phyloP scores from a whole-genome alignment of 2,113 vertebrate genomes.

The Rafetus swinhoei region DNA sequence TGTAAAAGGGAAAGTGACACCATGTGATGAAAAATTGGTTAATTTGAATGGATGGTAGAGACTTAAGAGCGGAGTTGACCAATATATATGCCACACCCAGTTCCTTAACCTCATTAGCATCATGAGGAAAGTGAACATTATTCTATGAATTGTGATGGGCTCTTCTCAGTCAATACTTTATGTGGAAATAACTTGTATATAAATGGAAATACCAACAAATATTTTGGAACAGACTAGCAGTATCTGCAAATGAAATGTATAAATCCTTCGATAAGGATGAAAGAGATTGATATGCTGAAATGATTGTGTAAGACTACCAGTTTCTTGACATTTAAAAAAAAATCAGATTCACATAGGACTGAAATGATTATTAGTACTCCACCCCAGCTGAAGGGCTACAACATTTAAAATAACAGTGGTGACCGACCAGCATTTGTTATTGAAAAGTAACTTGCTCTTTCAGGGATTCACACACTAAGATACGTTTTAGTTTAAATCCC shows the following conservation, averaged over 20 bases:
- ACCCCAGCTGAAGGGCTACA: not conserved
- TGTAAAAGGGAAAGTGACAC: rapidly evolving
- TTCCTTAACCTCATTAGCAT: not conserved
- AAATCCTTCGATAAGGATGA: not conserved
- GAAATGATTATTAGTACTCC: not conserved
- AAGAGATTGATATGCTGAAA: not conserved
- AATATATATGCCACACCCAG: not conserved
- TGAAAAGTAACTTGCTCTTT: not conserved
- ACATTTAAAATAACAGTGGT: not conserved
- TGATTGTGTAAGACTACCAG: not conserved
- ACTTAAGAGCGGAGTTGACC: not conserved
- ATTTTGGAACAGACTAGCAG: not conserved
- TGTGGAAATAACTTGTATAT: not conserved
- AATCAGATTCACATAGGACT: not conserved
- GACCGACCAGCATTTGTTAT: not conserved
- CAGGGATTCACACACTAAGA: not conserved
- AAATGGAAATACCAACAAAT: not conserved
- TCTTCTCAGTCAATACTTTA: not conserved
- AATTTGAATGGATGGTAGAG: not conserved
- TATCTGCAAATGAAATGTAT: not conserved
- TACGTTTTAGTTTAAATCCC: not conserved
- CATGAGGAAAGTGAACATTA: not conserved
- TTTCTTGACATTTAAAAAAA: not conserved
- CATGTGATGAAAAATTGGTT: not conserved
- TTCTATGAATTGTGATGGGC: not conserved